These are phyloP conservation scores for Calidris pugnax DNA, from an alignment of 2,113 vertebrate genomes.

Conservation along the genomic window DNA sequence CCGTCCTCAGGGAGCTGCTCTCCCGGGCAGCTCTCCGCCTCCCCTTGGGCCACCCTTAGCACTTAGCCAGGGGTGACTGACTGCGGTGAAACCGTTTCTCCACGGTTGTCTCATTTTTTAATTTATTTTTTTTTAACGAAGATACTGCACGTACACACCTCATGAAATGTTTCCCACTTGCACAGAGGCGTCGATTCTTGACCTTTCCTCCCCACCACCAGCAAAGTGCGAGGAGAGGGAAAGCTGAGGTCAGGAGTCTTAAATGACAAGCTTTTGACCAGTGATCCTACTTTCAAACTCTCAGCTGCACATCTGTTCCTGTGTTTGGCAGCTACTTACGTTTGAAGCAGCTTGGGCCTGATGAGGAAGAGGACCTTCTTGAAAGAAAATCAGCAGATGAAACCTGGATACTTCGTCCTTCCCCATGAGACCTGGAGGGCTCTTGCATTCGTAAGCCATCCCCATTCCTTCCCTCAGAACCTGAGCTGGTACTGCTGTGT, in stretches of 20 bases:
- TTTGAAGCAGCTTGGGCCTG: neutral
- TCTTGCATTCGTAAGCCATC: rapidly evolving
- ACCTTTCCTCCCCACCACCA: neutral
- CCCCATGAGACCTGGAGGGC: neutral
- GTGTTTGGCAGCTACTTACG: neutral
- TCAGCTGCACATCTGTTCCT: rapidly evolving
- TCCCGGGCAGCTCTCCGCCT: neutral
- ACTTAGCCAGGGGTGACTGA: neutral
- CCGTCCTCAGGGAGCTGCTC: neutral
- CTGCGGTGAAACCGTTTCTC: neutral
- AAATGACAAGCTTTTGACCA: neutral
- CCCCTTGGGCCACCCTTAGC: neutral
- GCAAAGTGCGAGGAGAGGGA: neutral
- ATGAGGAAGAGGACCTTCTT: neutral
- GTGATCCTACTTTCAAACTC: neutral
- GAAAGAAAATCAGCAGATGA: neutral
- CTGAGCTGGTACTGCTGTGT: neutral
- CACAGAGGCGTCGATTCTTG: neutral
- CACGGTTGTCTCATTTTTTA: neutral
- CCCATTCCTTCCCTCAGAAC: neutral
- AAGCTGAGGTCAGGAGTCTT: neutral
- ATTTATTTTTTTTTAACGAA: neutral
- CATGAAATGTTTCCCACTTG: neutral
- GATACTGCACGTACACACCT: neutral
- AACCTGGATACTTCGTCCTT: neutral